Percentiles rank a stretch among this genome's conserved stretches.
phyloP scores from a whole-genome alignment of 2,113 vertebrate genomes.

The Saiga tatarica region DNA sequence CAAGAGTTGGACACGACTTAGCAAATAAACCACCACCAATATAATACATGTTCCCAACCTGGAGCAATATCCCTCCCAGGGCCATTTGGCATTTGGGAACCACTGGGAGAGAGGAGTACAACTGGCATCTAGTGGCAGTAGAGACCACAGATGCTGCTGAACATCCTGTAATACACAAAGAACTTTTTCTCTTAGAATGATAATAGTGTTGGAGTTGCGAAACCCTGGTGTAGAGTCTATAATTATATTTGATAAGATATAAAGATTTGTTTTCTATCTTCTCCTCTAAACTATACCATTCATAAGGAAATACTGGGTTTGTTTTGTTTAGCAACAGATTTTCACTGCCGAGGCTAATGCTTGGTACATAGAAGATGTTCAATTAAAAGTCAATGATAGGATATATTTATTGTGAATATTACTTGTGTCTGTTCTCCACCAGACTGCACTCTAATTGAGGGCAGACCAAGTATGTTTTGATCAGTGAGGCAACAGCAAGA shows the following conservation, averaged over 20 bases:
- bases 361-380: neutral
- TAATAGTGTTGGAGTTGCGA: neutral
- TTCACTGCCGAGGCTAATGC: neutral
- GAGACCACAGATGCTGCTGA: neutral
- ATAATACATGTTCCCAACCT: neutral
- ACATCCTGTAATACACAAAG: neutral
- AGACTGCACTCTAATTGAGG: neutral
- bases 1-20: neutral
- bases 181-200: neutral
- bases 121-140: neutral
- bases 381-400: neutral
- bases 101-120: neutral
- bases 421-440: neutral
- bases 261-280: neutral
- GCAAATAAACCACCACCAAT: neutral
- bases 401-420: neutral
- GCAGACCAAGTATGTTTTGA: neutral
- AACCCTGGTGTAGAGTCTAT: neutral
- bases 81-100: neutral
- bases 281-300: neutral
- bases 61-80: neutral
- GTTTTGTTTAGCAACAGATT: neutral
- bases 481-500: neutral
- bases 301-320: neutral
- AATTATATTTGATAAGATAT: neutral